Evolutionary conservation across 2,888 invertebrate species (phyloP).

Genomic region (Scelioninae gen. 2): DNA sequence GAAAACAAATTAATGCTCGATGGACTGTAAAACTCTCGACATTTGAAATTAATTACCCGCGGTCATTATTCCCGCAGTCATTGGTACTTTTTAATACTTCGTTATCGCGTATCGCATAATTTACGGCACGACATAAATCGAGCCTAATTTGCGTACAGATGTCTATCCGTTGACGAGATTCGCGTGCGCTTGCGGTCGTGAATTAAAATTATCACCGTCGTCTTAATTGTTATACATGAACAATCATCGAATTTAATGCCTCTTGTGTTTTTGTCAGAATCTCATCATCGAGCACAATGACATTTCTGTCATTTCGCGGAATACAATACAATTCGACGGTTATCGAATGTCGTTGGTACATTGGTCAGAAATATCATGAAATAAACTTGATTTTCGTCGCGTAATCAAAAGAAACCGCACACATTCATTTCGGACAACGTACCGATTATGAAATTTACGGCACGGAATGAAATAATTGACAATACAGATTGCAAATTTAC

Average conservation of each 20-base stretch:
- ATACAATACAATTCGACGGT: conserved; percentile 41
- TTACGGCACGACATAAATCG: conserved; percentile 41
- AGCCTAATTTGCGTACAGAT: conserved; percentile 52
- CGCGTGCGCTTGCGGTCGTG: conserved; percentile 42
- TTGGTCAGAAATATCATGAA: conserved; percentile 22
- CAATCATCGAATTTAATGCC: conserved; percentile 46
- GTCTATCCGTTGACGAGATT: conserved; percentile 43
- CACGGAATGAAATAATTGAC: conserved; percentile 1
- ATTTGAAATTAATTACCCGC: conserved; percentile 5
- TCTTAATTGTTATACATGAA: conserved; percentile 52
- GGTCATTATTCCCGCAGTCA: conserved; percentile 13
- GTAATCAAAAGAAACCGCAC: conserved; percentile 29
- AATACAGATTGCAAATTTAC: conserved; percentile 1
- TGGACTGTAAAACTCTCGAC: conserved; percentile 1
- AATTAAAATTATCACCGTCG: conserved; percentile 49
- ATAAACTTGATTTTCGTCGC: conserved; percentile 34
- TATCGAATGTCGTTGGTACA: conserved; percentile 32
- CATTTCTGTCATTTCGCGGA: conserved; percentile 36
- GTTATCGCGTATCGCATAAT: conserved; percentile 45
- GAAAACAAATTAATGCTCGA: conserved; percentile 7
- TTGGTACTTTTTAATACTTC: conserved; percentile 51
- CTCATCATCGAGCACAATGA: conserved; percentile 39
- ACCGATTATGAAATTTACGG: conserved; percentile 13
- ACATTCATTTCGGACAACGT: conserved; percentile 18
- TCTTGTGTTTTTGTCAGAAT: conserved; percentile 40